These are phyloP conservation scores for Sarcophilus harrisii DNA, from an alignment of 2,797 vertebrate species.

Conservation along the genomic window DNA sequence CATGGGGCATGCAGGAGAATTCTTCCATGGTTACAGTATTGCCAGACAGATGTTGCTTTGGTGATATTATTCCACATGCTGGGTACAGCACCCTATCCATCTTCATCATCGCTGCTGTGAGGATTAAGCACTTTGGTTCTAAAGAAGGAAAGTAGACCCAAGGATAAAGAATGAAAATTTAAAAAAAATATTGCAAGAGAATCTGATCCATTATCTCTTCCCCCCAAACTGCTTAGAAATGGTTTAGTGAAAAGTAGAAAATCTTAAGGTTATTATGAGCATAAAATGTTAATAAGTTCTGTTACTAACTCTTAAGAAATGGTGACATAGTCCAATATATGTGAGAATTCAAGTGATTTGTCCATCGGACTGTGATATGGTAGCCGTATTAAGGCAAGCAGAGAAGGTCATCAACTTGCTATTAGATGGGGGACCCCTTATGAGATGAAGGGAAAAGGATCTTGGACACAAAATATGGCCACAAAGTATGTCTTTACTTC, in stretches of 20 bases:
- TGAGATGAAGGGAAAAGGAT: not conserved
- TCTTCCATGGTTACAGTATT: conserved; percentile 62
- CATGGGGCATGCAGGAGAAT: conserved; percentile 68
- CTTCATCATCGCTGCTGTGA: conserved; percentile 25
- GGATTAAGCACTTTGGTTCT: not conserved
- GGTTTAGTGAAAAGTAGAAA: not conserved
- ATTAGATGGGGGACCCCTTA: not conserved
- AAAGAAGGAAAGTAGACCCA: conserved; percentile 45
- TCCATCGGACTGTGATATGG: not conserved
- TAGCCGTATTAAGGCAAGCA: not conserved
- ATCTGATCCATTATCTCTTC: not conserved
- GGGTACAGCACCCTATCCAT: conserved; percentile 17
- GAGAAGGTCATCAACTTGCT: not conserved
- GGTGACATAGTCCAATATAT: not conserved
- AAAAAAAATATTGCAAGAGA: not conserved
- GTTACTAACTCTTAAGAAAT: not conserved
- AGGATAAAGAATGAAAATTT: conserved; percentile 28
- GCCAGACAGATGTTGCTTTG: conserved; percentile 75
- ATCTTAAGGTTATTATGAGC: not conserved
- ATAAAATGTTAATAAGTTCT: not conserved
- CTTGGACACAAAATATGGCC: not conserved
- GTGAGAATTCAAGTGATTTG: not conserved
- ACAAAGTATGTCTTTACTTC: not conserved
- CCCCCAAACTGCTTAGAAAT: not conserved
- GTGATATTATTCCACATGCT: conserved; percentile 67